Conservation (phyloP, 2,113 vertebrate species). For the Elanoides forficatus region DNA sequence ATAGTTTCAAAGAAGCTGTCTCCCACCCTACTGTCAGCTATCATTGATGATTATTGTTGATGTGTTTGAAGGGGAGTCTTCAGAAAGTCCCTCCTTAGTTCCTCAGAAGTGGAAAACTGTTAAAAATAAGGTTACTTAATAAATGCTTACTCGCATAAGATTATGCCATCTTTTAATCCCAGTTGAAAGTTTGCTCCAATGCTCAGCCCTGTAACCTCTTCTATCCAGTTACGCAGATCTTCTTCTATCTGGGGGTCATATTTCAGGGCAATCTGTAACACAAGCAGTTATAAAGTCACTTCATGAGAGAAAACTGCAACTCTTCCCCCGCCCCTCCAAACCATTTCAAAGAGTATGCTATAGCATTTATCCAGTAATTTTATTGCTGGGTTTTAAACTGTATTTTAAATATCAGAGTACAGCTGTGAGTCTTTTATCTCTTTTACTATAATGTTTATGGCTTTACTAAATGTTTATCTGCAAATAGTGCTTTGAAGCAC, state of each 20-base stretch:
- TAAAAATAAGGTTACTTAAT: background rate
- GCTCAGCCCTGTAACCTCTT: conserved; percentile 91
- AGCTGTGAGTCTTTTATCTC: background rate
- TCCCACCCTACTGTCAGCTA: background rate
- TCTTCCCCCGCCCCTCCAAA: background rate
- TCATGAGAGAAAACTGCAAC: background rate
- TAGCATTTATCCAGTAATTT: background rate
- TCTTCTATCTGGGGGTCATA: conserved; percentile 93
- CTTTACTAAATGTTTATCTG: background rate
- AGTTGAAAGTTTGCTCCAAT: conserved; percentile 93
- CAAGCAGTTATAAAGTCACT: conserved; percentile 26
- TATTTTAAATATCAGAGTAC: background rate
- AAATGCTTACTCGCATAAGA: conserved; percentile 91
- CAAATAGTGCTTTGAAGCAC: background rate
- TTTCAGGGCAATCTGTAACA: conserved; percentile 91
- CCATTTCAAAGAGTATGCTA: background rate
- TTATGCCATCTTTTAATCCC: conserved; percentile 94
- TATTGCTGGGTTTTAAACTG: background rate
- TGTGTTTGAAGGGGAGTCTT: background rate
- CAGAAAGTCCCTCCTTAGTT: background rate
- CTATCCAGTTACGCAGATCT: conserved; percentile 94
- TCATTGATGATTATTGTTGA: background rate
- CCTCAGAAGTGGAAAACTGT: background rate
- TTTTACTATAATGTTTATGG: background rate
- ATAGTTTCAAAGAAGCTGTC: background rate